phyloP scores from a whole-genome alignment of 2,888 invertebrate genomes.

The Teinopalpus imperialis region DNA sequence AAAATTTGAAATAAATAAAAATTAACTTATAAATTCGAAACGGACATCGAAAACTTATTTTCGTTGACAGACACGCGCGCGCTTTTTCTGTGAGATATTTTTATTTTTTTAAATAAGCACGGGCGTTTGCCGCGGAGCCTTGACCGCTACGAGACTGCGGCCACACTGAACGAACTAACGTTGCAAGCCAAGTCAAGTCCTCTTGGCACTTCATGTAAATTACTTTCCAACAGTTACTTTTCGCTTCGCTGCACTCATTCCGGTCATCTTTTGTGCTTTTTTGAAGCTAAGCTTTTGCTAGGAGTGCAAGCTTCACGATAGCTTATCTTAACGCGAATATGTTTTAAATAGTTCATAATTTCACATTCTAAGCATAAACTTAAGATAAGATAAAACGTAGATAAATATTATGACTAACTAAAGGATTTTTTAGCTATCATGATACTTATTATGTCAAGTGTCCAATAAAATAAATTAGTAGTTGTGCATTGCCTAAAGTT shows the following conservation, averaged over 20 bases:
- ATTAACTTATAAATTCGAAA: constrained; percentile 32
- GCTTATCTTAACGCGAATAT: constrained; percentile 43
- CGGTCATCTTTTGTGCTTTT: constrained; percentile 49
- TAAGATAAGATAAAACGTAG: constrained; percentile 19
- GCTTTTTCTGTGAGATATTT: constrained; percentile 59
- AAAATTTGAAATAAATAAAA: constrained; percentile 30
- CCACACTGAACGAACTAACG: constrained; percentile 61
- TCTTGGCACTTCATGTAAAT: constrained; percentile 60
- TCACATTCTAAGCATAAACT: too few relatives aligned
- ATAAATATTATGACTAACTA: neutral
- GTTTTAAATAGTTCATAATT: too few relatives aligned
- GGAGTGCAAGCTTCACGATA: constrained; percentile 27
- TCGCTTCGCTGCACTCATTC: constrained; percentile 76
- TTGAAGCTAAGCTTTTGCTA: constrained; percentile 26
- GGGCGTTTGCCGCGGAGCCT: constrained; percentile 59
- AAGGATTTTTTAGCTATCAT: neutral
- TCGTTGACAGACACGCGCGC: constrained; percentile 67
- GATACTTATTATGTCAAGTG: too few relatives aligned
- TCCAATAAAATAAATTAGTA: too few relatives aligned
- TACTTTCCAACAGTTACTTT: constrained; percentile 78
- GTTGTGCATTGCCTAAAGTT: too few relatives aligned
- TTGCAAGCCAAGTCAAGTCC: constrained; percentile 52
- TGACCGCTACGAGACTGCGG: constrained; percentile 75
- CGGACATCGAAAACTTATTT: constrained; percentile 36
- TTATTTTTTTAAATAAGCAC: constrained; percentile 40